phyloP scores from a whole-genome alignment of 1,140 invertebrate genomes.

The Aphaenogaster floridana region DNA sequence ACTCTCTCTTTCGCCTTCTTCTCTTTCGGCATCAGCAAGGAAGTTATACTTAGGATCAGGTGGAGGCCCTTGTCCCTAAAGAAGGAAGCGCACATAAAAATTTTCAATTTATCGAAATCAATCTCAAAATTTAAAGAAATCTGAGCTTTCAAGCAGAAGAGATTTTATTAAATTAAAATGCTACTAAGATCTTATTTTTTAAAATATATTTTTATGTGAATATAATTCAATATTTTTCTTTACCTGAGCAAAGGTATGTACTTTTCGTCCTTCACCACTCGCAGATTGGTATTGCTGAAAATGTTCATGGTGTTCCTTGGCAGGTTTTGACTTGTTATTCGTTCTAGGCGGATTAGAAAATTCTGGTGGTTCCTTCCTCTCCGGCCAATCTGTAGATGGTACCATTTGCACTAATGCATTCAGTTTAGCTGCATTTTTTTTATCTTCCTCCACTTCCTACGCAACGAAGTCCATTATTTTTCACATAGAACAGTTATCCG shows the following conservation, averaged over 20 bases:
- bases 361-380: constrained; percentile 84
- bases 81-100: not conserved
- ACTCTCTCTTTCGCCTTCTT: constrained; percentile 74
- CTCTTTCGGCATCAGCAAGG: constrained; percentile 85
- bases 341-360: constrained; percentile 76
- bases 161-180: constrained; percentile 26
- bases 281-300: constrained; percentile 69
- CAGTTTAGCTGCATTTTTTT: constrained; percentile 85
- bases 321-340: constrained; percentile 70
- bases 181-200: constrained; percentile 15
- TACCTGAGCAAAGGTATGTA: constrained; percentile 83
- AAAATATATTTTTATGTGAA: constrained; percentile 20
- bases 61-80: constrained; percentile 85
- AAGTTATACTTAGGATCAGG: constrained; percentile 87
- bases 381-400: constrained; percentile 83
- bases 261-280: constrained; percentile 80
- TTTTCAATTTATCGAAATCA: constrained; percentile 9
- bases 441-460: constrained; percentile 86
- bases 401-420: constrained; percentile 86
- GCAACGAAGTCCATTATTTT: not conserved
- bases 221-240: not conserved
- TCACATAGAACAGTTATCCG: constrained; percentile 34
- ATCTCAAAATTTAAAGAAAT: not conserved
- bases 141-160: not conserved
- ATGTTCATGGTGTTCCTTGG: constrained; percentile 78